Percentiles rank a stretch among this genome's conserved stretches.
These are phyloP conservation scores for Priocnemis perturbator DNA, from an alignment of 2,888 invertebrate species.

Conservation along the genomic window DNA sequence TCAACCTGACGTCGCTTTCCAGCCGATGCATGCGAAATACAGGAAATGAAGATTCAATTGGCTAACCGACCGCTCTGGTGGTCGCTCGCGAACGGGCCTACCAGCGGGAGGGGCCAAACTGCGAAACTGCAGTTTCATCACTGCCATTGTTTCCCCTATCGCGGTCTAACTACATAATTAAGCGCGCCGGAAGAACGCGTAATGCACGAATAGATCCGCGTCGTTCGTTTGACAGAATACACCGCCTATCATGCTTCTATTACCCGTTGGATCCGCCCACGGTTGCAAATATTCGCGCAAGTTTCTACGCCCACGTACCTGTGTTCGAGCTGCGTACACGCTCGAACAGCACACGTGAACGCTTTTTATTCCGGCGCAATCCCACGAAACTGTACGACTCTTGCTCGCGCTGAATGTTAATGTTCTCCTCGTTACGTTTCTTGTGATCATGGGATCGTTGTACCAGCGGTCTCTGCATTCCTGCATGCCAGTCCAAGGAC, in stretches of 20 bases:
- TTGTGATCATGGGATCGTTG: conserved; percentile 43
- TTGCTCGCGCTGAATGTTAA: conserved; percentile 28
- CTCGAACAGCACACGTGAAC: conserved; percentile 7
- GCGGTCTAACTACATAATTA: conserved; percentile 36
- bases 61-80: too few relatives aligned
- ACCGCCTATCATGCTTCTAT: conserved; percentile 34
- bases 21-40: conserved; percentile 8
- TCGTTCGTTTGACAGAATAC: conserved; percentile 31
- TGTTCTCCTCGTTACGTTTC: conserved; percentile 58
- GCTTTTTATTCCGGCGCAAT: too few relatives aligned
- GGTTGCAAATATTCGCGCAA: conserved; percentile 32
- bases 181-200: conserved; percentile 36
- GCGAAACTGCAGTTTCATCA: conserved; percentile 24
- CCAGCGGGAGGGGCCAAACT: too few relatives aligned
- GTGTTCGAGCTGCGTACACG: conserved; percentile 18
- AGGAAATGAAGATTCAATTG: too few relatives aligned
- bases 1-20: conserved; percentile 28
- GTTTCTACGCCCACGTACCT: conserved; percentile 10
- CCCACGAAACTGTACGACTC: too few relatives aligned
- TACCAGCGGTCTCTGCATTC: too few relatives aligned
- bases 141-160: conserved; percentile 31
- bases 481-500: too few relatives aligned
- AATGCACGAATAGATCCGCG: conserved; percentile 35
- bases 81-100: too few relatives aligned
- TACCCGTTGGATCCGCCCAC: conserved; percentile 33